Evolutionary conservation across 2,888 invertebrate genomes (phyloP), one percentile per base, ranked within the genome.

Genomic region (Drosophila mimetica): DNA sequence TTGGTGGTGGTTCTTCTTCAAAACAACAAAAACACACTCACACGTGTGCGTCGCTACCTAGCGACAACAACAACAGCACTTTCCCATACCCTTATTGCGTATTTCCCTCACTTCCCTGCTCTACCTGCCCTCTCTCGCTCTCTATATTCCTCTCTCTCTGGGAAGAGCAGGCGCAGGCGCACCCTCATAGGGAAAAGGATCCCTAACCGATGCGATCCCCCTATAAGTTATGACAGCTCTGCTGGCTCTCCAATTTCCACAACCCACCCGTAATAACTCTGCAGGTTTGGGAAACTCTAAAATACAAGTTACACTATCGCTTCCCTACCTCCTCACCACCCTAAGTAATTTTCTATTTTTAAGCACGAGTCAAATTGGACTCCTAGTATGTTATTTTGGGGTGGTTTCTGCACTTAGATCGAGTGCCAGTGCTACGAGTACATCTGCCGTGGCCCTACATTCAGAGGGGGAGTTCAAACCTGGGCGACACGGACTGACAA

Each of bases 41-140:
- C 80, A 76, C 74, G 81, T 86, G 75, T 79, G 60, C 44, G 50
- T 53, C 37, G 72, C 71, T 88, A 84, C 79, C 86, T 83, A 88
- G 74, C 75, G 54, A 55, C 67, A 69, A 52, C 54, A 57, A 18
- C 46, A 32, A 54, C 28, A 41, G 8, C 25, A 67, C 65, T 79
- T 87, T 86, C 80, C 85, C 80, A 78, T 81, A 79, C 81, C 88
- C 83, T 87, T 85, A 78, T 80, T 78, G 77, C 80, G 86, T 89
- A 71, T 67, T 82, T 87, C 78, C 87, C 86, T 85, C 74, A 64
- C 84, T 73, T 67, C 52, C 32, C 55, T 7, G 25, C 7, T 42
- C 53, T 87, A 72, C 47, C 57, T 22, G 46, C 59, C 32, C 61
- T 51, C 76, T 36, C 60, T 46, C 48, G 32, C 51, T 11, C 50